These are phyloP conservation scores for Chorisops tibialis DNA, from an alignment of 2,888 invertebrate genomes.

Conservation along the genomic window DNA sequence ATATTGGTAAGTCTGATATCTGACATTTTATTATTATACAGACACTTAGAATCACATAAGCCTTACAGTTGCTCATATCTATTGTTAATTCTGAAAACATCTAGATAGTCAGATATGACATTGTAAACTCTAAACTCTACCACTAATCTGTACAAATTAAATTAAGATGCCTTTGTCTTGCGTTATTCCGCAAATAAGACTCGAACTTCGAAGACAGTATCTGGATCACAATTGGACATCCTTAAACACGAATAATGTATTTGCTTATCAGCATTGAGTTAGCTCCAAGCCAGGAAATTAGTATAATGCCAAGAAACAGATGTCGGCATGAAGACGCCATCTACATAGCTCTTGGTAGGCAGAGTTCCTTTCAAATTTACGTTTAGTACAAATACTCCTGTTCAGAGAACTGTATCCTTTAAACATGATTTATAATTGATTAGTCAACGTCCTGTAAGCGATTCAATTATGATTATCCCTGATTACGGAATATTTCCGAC, in stretches of 20 bases:
- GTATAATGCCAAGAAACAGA: not conserved
- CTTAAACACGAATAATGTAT: constrained; percentile 26
- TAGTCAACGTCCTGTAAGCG: constrained; percentile 23
- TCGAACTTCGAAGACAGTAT: constrained; percentile 10
- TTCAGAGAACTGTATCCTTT: constrained; percentile 12
- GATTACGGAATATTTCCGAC: constrained; percentile 3
- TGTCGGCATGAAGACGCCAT: not conserved
- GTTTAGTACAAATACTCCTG: not conserved
- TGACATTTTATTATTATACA: no score
- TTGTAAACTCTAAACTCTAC: no score
- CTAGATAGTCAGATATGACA: no score
- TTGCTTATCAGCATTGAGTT: constrained; percentile 16
- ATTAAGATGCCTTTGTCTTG: no score
- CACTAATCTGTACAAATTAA: no score
- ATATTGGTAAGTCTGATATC: no score
- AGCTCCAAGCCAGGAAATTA: constrained; percentile 23
- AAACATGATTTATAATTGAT: constrained; percentile 29
- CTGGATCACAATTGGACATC: constrained; percentile 24
- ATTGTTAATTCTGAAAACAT: no score
- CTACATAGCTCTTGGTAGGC: no score
- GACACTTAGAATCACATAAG: no score
- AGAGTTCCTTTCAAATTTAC: not conserved
- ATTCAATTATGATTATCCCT: constrained; percentile 27
- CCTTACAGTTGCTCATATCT: no score
- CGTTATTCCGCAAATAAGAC: constrained; percentile 23